Evolutionary conservation across 2,797 vertebrate genomes (phyloP).

Genomic region (Periophthalmus magnuspinnatus): DNA sequence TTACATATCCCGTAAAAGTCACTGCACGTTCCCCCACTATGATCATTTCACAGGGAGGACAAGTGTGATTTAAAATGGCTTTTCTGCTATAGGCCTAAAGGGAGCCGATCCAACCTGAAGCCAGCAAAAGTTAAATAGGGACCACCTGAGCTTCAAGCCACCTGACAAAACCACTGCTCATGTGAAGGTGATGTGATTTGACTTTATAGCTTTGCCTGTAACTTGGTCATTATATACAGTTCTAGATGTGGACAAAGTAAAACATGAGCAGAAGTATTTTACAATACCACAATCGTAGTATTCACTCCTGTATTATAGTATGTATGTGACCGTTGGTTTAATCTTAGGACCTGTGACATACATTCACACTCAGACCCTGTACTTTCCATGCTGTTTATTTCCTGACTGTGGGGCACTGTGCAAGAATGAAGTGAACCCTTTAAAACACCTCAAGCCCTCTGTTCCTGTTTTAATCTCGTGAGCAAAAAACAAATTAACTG

Average conservation of each 20-base stretch:
- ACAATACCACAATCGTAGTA: constrained; percentile 9
- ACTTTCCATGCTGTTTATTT: constrained; percentile 64
- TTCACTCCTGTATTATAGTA: constrained; percentile 17
- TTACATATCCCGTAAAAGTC: constrained; percentile 22
- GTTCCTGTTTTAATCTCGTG: constrained; percentile 48
- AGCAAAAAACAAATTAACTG: constrained; percentile 64
- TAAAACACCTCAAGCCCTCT: constrained; percentile 53
- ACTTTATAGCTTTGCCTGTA: constrained; percentile 59
- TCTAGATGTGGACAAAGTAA: constrained; percentile 38
- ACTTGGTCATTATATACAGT: constrained; percentile 52
- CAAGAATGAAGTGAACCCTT: constrained; percentile 61
- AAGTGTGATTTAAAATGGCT: constrained; percentile 53
- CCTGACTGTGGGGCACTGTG: constrained; percentile 32
- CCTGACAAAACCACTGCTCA: constrained; percentile 37
- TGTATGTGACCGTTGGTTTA: constrained; percentile 13
- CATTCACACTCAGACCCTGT: constrained; percentile 56
- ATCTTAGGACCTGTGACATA: constrained; percentile 29
- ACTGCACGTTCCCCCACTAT: background rate
- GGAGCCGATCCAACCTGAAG: constrained; percentile 35
- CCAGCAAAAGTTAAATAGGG: constrained; percentile 28
- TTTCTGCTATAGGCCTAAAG: constrained; percentile 38
- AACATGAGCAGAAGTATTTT: constrained; percentile 26
- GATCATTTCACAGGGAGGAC: constrained; percentile 29
- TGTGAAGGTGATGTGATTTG: constrained; percentile 39
- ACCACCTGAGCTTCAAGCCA: constrained; percentile 51